phyloP scores from a whole-genome alignment of 2,888 invertebrate genomes.

The Lasioglossum pauxillum region DNA sequence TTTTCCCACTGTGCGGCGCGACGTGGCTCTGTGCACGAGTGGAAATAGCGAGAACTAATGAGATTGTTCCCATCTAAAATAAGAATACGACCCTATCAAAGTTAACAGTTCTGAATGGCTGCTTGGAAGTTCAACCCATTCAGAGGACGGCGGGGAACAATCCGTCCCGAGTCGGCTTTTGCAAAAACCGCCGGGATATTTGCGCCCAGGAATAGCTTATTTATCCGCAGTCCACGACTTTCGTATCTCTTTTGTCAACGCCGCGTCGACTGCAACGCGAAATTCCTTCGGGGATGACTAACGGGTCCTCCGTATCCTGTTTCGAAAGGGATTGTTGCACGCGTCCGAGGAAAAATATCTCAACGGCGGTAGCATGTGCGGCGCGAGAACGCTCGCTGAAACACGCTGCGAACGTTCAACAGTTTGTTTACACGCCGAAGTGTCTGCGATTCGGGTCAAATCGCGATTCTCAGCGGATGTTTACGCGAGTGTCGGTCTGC shows the following conservation, averaged over 20 bases:
- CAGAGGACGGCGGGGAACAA: background rate
- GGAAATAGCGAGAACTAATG: background rate
- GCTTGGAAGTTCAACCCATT: background rate
- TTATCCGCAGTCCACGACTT: background rate
- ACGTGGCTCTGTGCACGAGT: background rate
- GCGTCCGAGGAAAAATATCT: background rate
- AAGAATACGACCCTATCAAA: background rate
- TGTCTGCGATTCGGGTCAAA: background rate
- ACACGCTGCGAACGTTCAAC: background rate
- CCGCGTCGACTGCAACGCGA: background rate
- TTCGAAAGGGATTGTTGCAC: background rate
- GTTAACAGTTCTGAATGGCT: background rate
- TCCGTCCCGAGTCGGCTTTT: background rate
- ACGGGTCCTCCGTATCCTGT: background rate
- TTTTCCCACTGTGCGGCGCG: too few relatives aligned
- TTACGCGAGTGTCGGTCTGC: background rate
- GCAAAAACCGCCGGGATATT: background rate
- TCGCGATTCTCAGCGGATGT: background rate
- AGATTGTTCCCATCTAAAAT: background rate
- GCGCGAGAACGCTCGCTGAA: background rate
- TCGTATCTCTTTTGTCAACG: background rate
- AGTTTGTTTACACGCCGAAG: background rate
- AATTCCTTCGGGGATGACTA: background rate
- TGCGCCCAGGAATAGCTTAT: background rate
- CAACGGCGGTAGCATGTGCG: background rate